A percentile compares a stretch with the other conserved stretches of the same genome.
Conservation (phyloP, 2,797 vertebrate genomes). For the Synanceia verrucosa region DNA sequence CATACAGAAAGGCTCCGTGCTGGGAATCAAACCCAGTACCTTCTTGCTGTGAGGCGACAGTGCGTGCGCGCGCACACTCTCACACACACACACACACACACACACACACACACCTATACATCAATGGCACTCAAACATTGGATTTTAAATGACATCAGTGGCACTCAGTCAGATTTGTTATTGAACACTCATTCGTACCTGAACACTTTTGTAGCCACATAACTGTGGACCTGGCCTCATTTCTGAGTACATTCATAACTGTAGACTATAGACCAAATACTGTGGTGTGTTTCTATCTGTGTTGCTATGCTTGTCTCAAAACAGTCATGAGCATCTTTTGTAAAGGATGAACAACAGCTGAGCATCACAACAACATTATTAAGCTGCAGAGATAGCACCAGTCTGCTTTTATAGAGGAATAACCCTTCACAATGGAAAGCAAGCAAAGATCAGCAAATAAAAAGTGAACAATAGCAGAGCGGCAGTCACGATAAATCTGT, state of each 20-base stretch:
- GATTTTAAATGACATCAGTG: too few species aligned
- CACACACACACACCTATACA: too few species aligned
- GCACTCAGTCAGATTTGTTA: neutral
- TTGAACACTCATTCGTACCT: neutral
- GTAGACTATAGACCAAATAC: slow-evolving; percentile 5
- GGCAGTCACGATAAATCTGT: slow-evolving; percentile 48
- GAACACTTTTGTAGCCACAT: too few species aligned
- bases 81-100: too few species aligned
- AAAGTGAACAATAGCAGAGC: slow-evolving; percentile 46
- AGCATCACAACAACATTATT: slow-evolving; percentile 31
- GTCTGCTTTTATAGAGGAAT: slow-evolving; percentile 27
- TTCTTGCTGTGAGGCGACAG: too few species aligned
- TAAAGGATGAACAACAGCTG: slow-evolving; percentile 22
- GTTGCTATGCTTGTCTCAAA: neutral
- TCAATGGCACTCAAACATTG: too few species aligned
- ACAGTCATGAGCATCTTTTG: slow-evolving; percentile 31
- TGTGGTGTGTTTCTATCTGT: neutral
- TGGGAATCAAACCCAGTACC: too few species aligned
- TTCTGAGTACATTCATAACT: neutral
- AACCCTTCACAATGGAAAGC: slow-evolving; percentile 19
- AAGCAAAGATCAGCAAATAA: slow-evolving; percentile 42
- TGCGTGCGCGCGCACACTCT: too few species aligned
- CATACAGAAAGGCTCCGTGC: too few species aligned
- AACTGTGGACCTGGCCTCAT: neutral
- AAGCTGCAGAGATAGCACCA: slow-evolving; percentile 29